Conservation (phyloP, 37 sponge, comb jelly and placozoan genomes). For the Bolinopsis microptera region DNA sequence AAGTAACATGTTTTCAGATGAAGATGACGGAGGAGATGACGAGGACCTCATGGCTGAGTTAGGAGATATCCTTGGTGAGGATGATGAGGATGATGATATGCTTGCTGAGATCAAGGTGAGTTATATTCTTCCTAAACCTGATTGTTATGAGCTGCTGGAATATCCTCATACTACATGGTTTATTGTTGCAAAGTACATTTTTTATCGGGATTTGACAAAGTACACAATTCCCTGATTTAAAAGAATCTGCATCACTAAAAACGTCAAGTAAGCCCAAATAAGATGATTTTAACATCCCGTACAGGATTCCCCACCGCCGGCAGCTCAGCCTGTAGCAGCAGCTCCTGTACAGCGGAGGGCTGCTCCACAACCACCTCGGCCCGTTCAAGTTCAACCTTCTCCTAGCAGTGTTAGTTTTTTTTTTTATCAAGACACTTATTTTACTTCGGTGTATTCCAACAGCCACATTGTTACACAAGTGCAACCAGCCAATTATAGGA, state of each 20-base stretch:
- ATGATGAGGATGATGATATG: constrained; percentile 6
- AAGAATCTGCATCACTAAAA: no score
- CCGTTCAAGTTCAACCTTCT: not conserved
- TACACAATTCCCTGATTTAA: no score
- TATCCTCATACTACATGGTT: no score
- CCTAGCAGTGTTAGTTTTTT: not conserved
- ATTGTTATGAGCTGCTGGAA: no score
- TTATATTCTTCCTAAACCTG: not conserved
- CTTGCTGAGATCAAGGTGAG: not conserved
- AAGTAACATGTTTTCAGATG: not conserved
- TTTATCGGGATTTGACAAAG: no score
- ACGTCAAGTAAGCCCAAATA: no score
- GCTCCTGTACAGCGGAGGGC: not conserved
- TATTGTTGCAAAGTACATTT: no score
- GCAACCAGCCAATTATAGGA: no score
- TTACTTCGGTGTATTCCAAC: no score
- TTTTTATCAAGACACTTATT: no score
- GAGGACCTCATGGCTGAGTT: constrained; percentile 17
- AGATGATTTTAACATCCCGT: not conserved
- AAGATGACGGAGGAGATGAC: not conserved
- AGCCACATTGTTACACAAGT: no score
- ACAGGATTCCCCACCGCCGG: not conserved
- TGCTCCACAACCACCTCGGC: not conserved
- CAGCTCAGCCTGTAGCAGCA: not conserved
- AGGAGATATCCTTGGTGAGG: constrained; percentile 23